phyloP scores from a whole-genome alignment of 2,888 invertebrate species.

The Hartigia nigra region DNA sequence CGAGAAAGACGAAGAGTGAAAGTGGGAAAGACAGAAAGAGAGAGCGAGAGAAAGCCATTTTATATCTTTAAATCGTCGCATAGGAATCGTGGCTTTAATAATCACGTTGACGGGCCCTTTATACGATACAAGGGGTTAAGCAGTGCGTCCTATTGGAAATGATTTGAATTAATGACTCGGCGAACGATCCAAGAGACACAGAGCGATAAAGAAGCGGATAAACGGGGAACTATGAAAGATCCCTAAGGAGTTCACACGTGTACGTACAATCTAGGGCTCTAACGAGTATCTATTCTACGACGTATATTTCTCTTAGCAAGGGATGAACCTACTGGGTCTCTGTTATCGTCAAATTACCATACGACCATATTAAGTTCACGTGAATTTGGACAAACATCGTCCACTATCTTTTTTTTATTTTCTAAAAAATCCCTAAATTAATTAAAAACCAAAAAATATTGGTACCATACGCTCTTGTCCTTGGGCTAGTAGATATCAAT shows the following conservation, averaged over 20 bases:
- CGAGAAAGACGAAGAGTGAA: background rate
- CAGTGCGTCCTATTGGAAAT: slow-evolving; percentile 44
- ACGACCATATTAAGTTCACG: background rate
- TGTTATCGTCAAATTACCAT: background rate
- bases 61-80: background rate
- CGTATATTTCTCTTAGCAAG: background rate
- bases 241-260: slow-evolving; percentile 2
- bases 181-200: slow-evolving; percentile 1
- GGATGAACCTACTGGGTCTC: background rate
- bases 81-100: slow-evolving; percentile 10
- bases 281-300: background rate
- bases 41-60: background rate
- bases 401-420: no score
- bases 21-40: background rate
- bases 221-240: background rate
- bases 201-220: background rate
- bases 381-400: background rate
- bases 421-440: background rate
- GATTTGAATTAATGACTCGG: slow-evolving; percentile 49
- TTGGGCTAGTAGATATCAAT: background rate
- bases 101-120: slow-evolving; percentile 29
- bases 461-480: no score
- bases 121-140: slow-evolving; percentile 31
- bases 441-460: background rate
- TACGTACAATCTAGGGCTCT: background rate